Conservation (phyloP, 2,113 vertebrate species). For the Mastomys coucha region DNA sequence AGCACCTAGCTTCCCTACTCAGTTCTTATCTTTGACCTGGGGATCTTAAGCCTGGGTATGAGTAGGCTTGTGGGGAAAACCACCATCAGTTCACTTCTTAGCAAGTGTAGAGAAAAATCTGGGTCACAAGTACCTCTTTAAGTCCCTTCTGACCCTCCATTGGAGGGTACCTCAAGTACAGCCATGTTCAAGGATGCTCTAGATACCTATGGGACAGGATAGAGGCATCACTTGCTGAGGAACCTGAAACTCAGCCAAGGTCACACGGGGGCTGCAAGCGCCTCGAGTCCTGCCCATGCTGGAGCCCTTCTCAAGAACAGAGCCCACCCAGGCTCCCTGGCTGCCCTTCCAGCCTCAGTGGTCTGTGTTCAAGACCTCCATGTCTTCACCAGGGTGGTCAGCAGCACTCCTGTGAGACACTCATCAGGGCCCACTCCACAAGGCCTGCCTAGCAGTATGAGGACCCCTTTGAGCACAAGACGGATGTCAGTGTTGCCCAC, state of each 20-base stretch:
- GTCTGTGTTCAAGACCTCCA: not conserved
- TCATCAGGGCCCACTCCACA: conserved; percentile 52
- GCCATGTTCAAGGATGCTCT: fast-evolving
- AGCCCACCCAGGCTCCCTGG: fast-evolving
- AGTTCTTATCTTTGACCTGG: not conserved
- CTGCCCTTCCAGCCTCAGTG: fast-evolving
- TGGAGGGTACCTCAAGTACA: fast-evolving
- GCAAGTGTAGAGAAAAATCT: fast-evolving
- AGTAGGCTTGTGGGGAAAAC: fast-evolving
- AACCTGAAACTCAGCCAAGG: not conserved
- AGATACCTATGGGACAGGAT: not conserved
- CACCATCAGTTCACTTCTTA: fast-evolving
- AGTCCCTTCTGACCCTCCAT: not conserved
- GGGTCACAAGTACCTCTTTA: fast-evolving
- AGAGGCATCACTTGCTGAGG: not conserved
- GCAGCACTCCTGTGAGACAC: conserved; percentile 77
- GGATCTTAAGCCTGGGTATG: not conserved
- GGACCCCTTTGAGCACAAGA: conserved; percentile 81
- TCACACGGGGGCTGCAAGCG: fast-evolving
- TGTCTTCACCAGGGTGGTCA: conserved; percentile 80
- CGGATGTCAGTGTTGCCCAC: conserved; percentile 90
- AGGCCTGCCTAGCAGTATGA: conserved; percentile 75
- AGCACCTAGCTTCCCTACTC: not conserved
- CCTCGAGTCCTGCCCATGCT: too few relatives aligned
- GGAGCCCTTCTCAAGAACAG: not conserved